These are phyloP conservation scores for Conomelus anceps DNA, from an alignment of 2,888 invertebrate genomes.

Conservation along the genomic window DNA sequence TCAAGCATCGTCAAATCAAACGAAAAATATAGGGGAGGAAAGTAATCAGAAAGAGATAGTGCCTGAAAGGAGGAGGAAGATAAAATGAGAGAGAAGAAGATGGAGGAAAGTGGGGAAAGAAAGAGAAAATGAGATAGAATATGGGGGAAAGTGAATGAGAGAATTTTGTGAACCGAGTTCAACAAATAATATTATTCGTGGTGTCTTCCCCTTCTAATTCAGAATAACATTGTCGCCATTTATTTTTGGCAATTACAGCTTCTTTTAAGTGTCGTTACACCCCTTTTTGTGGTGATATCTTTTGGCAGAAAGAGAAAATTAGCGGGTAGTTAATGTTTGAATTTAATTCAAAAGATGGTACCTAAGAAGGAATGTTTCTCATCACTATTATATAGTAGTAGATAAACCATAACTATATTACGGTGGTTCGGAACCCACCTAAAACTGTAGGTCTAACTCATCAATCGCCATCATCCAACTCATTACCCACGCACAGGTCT, in stretches of 20 bases:
- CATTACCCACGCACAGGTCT: no score
- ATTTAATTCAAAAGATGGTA: no score
- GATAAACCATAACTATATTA: no score
- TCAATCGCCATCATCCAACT: no score
- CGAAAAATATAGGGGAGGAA: not conserved
- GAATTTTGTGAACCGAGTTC: no score
- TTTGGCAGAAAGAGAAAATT: not conserved
- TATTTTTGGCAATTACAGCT: not conserved
- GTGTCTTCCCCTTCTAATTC: not conserved
- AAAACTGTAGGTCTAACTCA: no score
- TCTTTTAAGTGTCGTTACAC: not conserved
- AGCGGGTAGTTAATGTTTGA: not conserved
- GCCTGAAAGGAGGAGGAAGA: not conserved
- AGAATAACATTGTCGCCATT: not conserved
- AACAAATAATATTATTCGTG: not conserved
- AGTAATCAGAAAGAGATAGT: not conserved
- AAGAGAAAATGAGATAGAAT: not conserved
- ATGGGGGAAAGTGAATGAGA: not conserved
- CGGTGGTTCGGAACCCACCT: no score
- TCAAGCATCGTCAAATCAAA: not conserved
- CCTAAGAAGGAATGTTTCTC: no score
- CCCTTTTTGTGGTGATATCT: not conserved
- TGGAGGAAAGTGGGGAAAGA: constrained; percentile 15
- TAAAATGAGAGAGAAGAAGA: constrained; percentile 11
- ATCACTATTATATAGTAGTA: no score